phyloP scores from a whole-genome alignment of 2,797 vertebrate genomes.

The Neostethus bicornis region DNA sequence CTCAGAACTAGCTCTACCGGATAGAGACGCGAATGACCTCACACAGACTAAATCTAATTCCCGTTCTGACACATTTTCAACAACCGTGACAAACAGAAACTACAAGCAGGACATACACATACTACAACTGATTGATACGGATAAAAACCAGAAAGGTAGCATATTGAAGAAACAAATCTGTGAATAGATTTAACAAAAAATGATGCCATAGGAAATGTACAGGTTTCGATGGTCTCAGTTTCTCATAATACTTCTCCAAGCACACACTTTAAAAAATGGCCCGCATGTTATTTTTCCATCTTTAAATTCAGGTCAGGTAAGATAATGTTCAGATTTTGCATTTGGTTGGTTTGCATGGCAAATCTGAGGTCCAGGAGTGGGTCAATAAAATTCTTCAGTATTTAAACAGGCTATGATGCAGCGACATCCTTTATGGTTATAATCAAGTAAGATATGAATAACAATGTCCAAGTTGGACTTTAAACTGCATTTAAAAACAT shows the following conservation, averaged over 20 bases:
- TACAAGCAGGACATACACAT: background rate
- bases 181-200: background rate
- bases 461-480: slow-evolving; percentile 22
- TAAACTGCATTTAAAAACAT: slow-evolving; percentile 65
- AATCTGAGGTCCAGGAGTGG: slow-evolving; percentile 44
- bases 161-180: background rate
- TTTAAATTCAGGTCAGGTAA: slow-evolving; percentile 4
- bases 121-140: slow-evolving; percentile 30
- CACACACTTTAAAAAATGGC: background rate
- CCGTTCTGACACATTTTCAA: background rate
- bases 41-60: background rate
- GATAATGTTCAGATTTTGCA: slow-evolving; percentile 36
- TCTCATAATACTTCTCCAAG: no score
- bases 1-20: background rate
- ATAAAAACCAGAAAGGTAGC: slow-evolving; percentile 42
- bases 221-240: no score
- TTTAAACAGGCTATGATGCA: slow-evolving; percentile 8
- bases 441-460: slow-evolving; percentile 5
- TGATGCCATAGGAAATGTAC: no score
- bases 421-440: slow-evolving; percentile 13
- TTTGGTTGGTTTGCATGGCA: slow-evolving; percentile 63
- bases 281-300: background rate
- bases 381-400: slow-evolving; percentile 7
- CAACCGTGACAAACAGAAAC: slow-evolving; percentile 23
- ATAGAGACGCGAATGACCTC: background rate